Evolutionary conservation across 2,113 vertebrate genomes (phyloP).

Genomic region (Clinocottus analis): DNA sequence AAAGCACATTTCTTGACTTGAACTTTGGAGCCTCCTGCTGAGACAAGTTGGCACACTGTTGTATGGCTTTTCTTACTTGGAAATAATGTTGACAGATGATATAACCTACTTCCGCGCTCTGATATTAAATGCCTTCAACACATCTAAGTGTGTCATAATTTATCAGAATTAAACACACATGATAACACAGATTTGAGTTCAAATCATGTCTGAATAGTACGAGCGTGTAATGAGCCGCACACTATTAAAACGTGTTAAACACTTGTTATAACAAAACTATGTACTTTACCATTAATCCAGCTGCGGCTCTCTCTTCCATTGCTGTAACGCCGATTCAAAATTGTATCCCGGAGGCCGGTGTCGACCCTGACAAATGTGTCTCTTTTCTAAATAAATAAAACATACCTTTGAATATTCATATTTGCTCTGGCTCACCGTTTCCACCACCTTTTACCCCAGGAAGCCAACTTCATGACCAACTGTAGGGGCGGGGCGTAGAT

Average conservation of each 20-base stretch:
- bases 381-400: background rate
- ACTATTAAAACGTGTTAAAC: background rate
- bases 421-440: background rate
- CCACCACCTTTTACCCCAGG: background rate
- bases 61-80: background rate
- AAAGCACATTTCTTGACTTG: background rate
- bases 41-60: background rate
- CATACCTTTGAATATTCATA: background rate
- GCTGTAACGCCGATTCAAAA: background rate
- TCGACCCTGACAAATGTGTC: background rate
- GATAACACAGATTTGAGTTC: background rate
- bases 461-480: background rate
- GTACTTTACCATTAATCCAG: background rate
- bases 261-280: background rate
- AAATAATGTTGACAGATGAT: background rate
- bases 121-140: background rate
- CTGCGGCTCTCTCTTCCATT: background rate
- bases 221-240: background rate
- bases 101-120: background rate
- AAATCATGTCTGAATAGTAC: background rate
- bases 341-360: background rate
- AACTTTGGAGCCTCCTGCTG: slow-evolving; percentile 2
- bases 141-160: background rate
- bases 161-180: background rate
- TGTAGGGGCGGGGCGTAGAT: background rate